A percentile compares a stretch with the other conserved stretches of the same genome.
Evolutionary conservation across 23 tunicate species (phyloP).

Genomic region (Trididemnum miniatum): DNA sequence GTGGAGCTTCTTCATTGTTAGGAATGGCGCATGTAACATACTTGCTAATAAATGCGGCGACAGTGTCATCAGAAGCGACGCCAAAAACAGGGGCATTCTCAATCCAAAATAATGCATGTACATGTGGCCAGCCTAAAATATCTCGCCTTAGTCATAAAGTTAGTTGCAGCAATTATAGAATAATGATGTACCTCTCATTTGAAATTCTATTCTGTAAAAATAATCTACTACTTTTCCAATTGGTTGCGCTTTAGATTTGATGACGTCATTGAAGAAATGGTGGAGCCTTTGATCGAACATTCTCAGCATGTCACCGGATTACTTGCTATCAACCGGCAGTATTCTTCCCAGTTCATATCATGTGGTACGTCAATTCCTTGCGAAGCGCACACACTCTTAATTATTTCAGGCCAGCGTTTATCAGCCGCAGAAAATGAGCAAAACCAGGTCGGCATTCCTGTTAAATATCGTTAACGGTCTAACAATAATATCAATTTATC

Average conservation of each 20-base stretch:
- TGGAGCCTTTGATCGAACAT: slow-evolving; percentile 35
- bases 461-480: no score
- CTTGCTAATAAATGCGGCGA: background rate
- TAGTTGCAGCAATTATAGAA: background rate
- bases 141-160: no score
- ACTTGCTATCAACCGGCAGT: slow-evolving; percentile 19
- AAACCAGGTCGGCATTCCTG: slow-evolving; percentile 28
- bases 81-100: slow-evolving; percentile 30
- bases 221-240: slow-evolving; percentile 39
- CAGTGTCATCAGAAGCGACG: slow-evolving; percentile 4
- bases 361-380: background rate
- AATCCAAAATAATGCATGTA: slow-evolving; percentile 51
- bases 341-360: background rate
- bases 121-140: slow-evolving; percentile 38
- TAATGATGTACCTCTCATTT: slow-evolving; percentile 18
- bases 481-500: no score
- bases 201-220: slow-evolving; percentile 30
- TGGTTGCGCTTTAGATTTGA: background rate
- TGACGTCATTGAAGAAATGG: slow-evolving; percentile 5
- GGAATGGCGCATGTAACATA: slow-evolving; percentile 28
- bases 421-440: slow-evolving; percentile 37
- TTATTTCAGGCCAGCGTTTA: slow-evolving; percentile 31
- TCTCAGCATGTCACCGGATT: slow-evolving; percentile 22
- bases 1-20: background rate
- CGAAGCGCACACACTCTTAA: slow-evolving; percentile 3